Evolutionary conservation across 2,113 vertebrate genomes (phyloP).

Genomic region (Ceratotherium simum): DNA sequence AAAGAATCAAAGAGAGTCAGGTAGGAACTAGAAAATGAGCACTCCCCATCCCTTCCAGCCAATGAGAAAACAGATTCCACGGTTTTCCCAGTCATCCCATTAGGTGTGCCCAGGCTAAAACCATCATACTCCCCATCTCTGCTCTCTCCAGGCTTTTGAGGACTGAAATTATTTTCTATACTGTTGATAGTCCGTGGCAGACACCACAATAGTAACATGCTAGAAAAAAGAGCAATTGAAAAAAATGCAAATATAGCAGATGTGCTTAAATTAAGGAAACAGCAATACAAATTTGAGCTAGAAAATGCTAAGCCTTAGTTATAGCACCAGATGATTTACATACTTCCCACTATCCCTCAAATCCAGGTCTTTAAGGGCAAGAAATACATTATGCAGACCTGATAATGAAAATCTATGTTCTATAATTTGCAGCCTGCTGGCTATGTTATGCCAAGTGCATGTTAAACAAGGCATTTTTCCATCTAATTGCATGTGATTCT

Average conservation of each 20-base stretch:
- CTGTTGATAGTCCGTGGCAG: neutral
- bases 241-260: constrained; percentile 18
- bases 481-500: constrained; percentile 43
- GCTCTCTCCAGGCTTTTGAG: neutral
- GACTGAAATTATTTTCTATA: neutral
- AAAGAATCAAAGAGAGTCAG: neutral
- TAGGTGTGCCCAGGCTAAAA: neutral
- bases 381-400: constrained; percentile 59
- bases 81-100: neutral
- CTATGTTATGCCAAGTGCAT: constrained; percentile 27
- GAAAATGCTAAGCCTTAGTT: constrained; percentile 44
- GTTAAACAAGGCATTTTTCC: constrained; percentile 71
- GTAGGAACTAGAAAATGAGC: neutral
- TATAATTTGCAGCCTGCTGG: constrained; percentile 78
- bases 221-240: neutral
- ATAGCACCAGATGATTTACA: constrained; percentile 28
- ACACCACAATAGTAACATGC: neutral
- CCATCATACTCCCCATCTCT: neutral
- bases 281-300: neutral
- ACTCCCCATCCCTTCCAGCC: neutral
- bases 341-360: neutral
- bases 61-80: neutral
- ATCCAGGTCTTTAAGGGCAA: constrained; percentile 37
- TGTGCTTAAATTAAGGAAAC: neutral
- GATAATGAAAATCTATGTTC: constrained; percentile 68